Percentiles rank a stretch among this genome's conserved stretches.
Conservation (phyloP, 2,113 vertebrate genomes). For the Seriola quinqueradiata region DNA sequence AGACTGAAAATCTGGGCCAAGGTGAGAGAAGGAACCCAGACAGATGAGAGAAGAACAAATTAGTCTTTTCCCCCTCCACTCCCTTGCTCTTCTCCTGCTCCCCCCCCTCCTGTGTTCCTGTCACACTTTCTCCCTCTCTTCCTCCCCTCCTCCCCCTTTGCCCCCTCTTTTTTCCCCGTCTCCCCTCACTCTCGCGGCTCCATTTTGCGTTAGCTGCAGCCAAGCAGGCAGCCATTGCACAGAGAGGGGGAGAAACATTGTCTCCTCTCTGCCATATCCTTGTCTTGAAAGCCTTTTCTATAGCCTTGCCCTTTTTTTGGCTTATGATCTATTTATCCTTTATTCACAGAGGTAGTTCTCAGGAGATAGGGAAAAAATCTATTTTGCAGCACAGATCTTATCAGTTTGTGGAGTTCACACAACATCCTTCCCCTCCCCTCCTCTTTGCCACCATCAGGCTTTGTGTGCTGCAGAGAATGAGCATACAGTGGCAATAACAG, state of each 20-base stretch:
- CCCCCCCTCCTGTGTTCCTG: conserved; percentile 33
- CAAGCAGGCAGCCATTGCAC: conserved; percentile 71
- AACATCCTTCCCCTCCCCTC: conserved; percentile 39
- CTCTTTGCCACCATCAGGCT: conserved; percentile 51
- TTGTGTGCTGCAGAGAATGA: conserved; percentile 47
- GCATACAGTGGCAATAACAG: conserved; percentile 67
- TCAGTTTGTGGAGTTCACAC: conserved; percentile 61
- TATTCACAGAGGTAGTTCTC: conserved; percentile 59
- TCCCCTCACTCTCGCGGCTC: conserved; percentile 35
- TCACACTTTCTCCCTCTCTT: conserved; percentile 31
- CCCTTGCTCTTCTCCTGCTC: conserved; percentile 13
- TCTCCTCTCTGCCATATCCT: not conserved
- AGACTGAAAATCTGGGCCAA: conserved; percentile 68
- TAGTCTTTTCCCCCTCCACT: conserved; percentile 34
- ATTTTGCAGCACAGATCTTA: conserved; percentile 61
- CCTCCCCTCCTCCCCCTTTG: conserved; percentile 12
- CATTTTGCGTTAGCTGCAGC: conserved; percentile 72
- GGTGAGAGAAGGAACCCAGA: conserved; percentile 64
- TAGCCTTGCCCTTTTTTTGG: not conserved
- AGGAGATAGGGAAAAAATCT: conserved; percentile 38
- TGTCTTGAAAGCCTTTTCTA: conserved; percentile 22
- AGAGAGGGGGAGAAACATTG: conserved; percentile 19
- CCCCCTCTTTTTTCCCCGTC: not conserved
- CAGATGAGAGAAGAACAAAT: conserved; percentile 68
- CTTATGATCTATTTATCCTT: conserved; percentile 53